Percentiles rank a stretch among this genome's conserved stretches.
Conservation (phyloP, 1,140 invertebrate species). For the Pseudoatta argentina region DNA sequence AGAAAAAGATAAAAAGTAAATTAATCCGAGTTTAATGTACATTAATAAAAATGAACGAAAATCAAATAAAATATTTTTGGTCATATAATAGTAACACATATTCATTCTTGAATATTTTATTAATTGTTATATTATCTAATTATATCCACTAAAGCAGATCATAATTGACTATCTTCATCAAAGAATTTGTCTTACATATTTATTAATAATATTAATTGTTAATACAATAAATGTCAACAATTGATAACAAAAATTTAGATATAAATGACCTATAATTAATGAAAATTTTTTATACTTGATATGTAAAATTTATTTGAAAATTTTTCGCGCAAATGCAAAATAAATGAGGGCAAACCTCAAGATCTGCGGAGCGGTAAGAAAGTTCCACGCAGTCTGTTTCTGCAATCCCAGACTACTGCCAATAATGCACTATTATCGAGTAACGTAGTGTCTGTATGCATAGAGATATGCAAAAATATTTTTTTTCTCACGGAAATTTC, state of each 20-base stretch:
- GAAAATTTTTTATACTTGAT: neutral
- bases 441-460: constrained; percentile 38
- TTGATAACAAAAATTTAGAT: neutral
- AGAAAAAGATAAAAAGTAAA: too few species aligned
- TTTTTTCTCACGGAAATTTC: constrained; percentile 29
- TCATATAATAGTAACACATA: neutral
- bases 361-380: neutral
- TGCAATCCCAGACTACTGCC: constrained; percentile 60
- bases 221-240: neutral
- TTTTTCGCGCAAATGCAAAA: neutral
- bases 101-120: neutral
- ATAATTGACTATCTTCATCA: neutral
- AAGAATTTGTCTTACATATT: neutral
- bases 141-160: neutral
- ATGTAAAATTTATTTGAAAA: neutral
- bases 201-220: constrained; percentile 4
- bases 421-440: constrained; percentile 19
- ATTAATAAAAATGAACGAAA: too few species aligned
- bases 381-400: constrained; percentile 43
- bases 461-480: neutral
- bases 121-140: neutral
- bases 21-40: too few species aligned
- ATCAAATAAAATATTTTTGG: constrained; percentile 6
- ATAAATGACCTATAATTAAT: neutral
- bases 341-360: neutral